phyloP scores from a whole-genome alignment of 2,888 invertebrate genomes.

The Villa cingulata region DNA sequence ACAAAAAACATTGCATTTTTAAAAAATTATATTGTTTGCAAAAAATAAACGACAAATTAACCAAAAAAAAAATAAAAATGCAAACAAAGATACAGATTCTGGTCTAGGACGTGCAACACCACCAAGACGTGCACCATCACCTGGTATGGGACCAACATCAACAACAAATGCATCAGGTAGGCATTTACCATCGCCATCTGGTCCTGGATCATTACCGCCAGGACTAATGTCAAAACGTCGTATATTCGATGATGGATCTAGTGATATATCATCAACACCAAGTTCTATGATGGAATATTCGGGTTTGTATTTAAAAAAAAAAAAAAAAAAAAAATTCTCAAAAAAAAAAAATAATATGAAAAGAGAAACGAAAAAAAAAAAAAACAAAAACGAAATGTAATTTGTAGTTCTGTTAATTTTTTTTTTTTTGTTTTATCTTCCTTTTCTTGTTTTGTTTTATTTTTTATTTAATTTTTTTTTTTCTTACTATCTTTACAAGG shows the following conservation, averaged over 20 bases:
- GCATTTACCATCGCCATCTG: slow-evolving; percentile 70
- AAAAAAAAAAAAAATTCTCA: too few relatives aligned
- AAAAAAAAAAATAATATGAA: too few relatives aligned
- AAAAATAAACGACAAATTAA: too few relatives aligned
- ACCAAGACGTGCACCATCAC: slow-evolving; percentile 73
- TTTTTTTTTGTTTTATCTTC: too few relatives aligned
- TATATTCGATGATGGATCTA: slow-evolving; percentile 61
- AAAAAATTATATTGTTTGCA: too few relatives aligned
- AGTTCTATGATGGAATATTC: slow-evolving; percentile 80
- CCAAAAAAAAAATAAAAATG: background rate
- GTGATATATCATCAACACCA: slow-evolving; percentile 72
- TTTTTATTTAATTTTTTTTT: too few relatives aligned
- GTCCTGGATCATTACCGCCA: slow-evolving; percentile 67
- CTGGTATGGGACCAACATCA: slow-evolving; percentile 53
- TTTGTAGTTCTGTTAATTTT: too few relatives aligned
- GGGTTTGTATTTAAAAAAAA: slow-evolving; percentile 40
- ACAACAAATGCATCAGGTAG: slow-evolving; percentile 34
- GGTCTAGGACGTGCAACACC: slow-evolving; percentile 79
- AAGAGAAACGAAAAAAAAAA: too few relatives aligned
- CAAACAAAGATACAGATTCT: slow-evolving; percentile 53
- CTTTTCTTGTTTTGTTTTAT: too few relatives aligned
- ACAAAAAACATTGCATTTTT: too few relatives aligned
- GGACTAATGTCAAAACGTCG: slow-evolving; percentile 58
- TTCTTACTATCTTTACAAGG: too few relatives aligned
- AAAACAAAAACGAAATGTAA: too few relatives aligned